A percentile compares a stretch with the other conserved stretches of the same genome.
Evolutionary conservation across 1,140 invertebrate genomes (phyloP).

Genomic region (Hycleus phaleratus): DNA sequence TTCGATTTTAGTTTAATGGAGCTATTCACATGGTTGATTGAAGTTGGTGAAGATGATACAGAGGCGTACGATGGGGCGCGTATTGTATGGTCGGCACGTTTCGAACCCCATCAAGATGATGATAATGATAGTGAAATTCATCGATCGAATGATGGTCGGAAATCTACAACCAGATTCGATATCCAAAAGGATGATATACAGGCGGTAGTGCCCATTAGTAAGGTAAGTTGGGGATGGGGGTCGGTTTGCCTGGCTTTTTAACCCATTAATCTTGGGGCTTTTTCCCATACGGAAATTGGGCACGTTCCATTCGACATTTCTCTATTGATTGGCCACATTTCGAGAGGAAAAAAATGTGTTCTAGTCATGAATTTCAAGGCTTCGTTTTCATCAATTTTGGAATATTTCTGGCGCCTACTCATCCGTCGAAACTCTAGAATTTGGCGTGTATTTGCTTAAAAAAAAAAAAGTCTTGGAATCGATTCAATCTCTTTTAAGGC

Average conservation of each 20-base stretch:
- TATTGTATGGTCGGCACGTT: conserved; percentile 72
- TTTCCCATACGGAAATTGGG: too few species aligned
- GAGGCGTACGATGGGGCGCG: conserved; percentile 70
- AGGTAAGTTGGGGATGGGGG: conserved; percentile 51
- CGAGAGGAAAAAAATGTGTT: too few species aligned
- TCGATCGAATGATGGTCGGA: conserved; percentile 45
- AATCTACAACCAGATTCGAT: conserved; percentile 73
- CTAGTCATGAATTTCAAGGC: too few species aligned
- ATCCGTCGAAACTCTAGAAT: too few species aligned
- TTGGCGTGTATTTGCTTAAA: too few species aligned
- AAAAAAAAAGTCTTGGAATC: too few species aligned
- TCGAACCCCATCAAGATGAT: conserved; percentile 47
- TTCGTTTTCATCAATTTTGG: too few species aligned
- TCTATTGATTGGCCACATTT: too few species aligned
- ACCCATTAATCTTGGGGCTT: too few species aligned
- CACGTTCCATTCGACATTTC: too few species aligned
- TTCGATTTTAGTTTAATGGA: conserved; percentile 57
- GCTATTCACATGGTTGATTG: conserved; percentile 83
- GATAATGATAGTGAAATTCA: conserved; percentile 40
- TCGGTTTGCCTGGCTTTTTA: neutral
- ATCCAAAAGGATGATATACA: conserved; percentile 93
- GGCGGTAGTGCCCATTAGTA: conserved; percentile 87
- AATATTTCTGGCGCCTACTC: too few species aligned
- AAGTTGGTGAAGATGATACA: conserved; percentile 74
- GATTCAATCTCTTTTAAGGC: too few species aligned